Conservation (phyloP, 30 jellyfish, hydroid and myxozoan genomes). For the Hydractinia symbiolongicarpus region DNA sequence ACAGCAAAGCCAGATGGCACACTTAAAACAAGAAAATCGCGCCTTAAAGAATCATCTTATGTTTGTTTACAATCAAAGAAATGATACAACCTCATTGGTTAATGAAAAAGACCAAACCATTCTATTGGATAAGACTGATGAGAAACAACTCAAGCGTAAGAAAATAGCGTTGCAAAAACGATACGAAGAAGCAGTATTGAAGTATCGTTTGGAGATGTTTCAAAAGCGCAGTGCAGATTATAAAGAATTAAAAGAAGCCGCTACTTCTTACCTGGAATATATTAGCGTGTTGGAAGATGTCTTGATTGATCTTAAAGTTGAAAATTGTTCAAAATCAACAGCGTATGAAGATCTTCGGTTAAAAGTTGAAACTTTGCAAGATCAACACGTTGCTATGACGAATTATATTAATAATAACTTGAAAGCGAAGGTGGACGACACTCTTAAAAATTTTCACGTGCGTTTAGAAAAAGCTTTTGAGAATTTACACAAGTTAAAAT, state of each 20-base stretch:
- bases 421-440: background rate
- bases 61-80: no score
- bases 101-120: no score
- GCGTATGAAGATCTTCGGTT: background rate
- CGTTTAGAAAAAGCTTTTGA: conserved; percentile 13
- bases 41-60: no score
- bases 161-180: background rate
- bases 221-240: background rate
- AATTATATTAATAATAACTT: background rate
- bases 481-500: background rate
- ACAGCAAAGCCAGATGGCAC: no score
- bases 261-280: background rate
- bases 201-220: conserved; percentile 4
- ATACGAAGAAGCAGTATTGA: background rate
- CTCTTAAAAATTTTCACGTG: background rate
- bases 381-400: background rate
- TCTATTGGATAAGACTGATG: no score
- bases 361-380: background rate
- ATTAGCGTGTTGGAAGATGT: background rate
- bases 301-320: background rate
- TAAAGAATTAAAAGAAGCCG: background rate
- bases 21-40: no score
- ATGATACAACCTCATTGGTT: no score
- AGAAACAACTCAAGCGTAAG: no score
- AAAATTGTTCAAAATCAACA: background rate